Conservation (phyloP, 2,113 vertebrate genomes). For the Galbula dea region DNA sequence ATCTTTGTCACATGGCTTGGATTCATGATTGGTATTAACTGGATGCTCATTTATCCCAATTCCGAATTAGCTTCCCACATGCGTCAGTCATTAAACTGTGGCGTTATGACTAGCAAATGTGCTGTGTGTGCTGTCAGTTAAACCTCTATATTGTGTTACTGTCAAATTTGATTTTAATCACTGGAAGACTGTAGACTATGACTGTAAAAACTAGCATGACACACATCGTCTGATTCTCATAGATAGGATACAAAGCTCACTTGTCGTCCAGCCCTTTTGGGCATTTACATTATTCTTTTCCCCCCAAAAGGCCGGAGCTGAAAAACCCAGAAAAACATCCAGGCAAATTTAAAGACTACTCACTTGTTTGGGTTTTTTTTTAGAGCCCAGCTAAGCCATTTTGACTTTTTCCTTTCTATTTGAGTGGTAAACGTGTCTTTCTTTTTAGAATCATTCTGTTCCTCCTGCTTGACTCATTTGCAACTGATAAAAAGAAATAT, state of each 20-base stretch:
- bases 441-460: not conserved
- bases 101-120: conserved; percentile 56
- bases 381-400: not conserved
- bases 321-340: not conserved
- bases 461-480: not conserved
- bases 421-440: not conserved
- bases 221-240: conserved; percentile 70
- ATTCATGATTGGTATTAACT: conserved; percentile 52
- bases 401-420: not conserved
- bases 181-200: conserved; percentile 64
- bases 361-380: not conserved
- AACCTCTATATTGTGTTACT: conserved; percentile 59
- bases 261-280: conserved; percentile 47
- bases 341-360: not conserved
- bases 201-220: conserved; percentile 74
- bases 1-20: conserved; percentile 50
- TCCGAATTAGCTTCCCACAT: conserved; percentile 60
- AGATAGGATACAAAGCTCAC: conserved; percentile 65
- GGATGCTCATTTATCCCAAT: conserved; percentile 69
- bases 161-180: conserved; percentile 66
- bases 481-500: not conserved
- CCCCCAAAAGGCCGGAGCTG: not conserved
- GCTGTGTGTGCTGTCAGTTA: conserved; percentile 63
- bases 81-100: conserved; percentile 61
- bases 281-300: conserved; percentile 24